Evolutionary conservation across 2,888 invertebrate species (phyloP).

Genomic region (Macrophya annulata): DNA sequence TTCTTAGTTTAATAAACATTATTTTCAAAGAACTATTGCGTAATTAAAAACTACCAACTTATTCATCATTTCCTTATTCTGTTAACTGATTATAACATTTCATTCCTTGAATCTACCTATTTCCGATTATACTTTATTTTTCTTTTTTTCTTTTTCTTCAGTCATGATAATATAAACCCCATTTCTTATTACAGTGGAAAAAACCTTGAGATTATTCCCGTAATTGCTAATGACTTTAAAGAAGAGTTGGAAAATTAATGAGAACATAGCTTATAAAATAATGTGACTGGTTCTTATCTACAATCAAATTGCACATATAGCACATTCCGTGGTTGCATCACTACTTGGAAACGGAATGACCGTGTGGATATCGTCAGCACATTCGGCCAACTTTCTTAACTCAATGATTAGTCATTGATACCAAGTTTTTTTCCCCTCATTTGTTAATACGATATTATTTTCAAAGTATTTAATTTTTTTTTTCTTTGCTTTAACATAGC

Average conservation of each 20-base stretch:
- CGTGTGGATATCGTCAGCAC: conserved; percentile 69
- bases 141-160: background rate
- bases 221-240: conserved; percentile 16
- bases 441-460: background rate
- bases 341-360: conserved; percentile 74
- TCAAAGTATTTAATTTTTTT: background rate
- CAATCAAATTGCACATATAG: conserved; percentile 74
- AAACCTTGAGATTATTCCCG: conserved; percentile 42
- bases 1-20: conserved; percentile 24
- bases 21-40: background rate
- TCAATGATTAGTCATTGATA: conserved; percentile 56
- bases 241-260: conserved; percentile 23
- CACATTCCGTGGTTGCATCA: conserved; percentile 75
- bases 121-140: background rate
- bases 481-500: background rate
- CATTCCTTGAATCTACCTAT: background rate
- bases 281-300: conserved; percentile 69
- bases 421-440: background rate
- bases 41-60: background rate
- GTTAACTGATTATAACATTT: background rate
- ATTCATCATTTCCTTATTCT: background rate
- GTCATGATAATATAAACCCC: background rate
- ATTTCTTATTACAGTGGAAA: background rate
- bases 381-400: conserved; percentile 66
- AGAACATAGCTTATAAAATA: conserved; percentile 43